Evolutionary conservation across 1,140 invertebrate genomes (phyloP), one percentile per base, ranked within the genome.

Genomic region (Anoplolepis gracilipes): DNA sequence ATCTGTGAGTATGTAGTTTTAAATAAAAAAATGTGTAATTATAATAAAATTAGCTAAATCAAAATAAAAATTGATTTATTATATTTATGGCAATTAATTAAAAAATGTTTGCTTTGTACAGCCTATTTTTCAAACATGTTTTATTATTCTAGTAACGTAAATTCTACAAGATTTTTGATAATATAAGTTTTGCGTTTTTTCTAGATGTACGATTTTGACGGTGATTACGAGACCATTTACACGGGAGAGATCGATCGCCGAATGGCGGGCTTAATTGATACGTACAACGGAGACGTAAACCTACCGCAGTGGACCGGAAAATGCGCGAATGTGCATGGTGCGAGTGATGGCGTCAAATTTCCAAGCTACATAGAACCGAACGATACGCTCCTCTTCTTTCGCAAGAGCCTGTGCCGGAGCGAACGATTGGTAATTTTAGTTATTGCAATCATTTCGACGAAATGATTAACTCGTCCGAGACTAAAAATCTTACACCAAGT

Each of bases 271-370:
- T 94, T 98, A 0, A 96, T 98, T 75, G 97, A 97, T 28, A 98
- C 96, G 1, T 98, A 97, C 93, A 96, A 97, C 67, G 97, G 97
- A 0, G 94, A 96, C 11, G 95, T 96, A 2, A 95, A 96, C 79
- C 94, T 98, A 16, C 96, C 97, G 0, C 97, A 98, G 88, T 98
- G 98, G 98, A 92, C 96, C 0, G 96, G 96, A 53, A 95, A 95
- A 36, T 98, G 98, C 92, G 97, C 97, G 42, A 97, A 97, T 85
- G 96, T 98, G 19, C 96, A 96, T 70, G 96, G 96, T n/a, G 96
- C 97, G 0, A 98, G 97, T 4, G 98, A 98, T 93, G 98, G 97
- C n/a, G 96, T 97, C 7, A 98, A 98, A 92, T 98, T 98, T 92
- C 96, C 95, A 19, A 96, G 97, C 78, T 96, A 96, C 28, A 96